Evolutionary conservation across 2,113 vertebrate species (phyloP), one percentile per base, ranked within the genome.

Genomic region (Willisornis vidua): DNA sequence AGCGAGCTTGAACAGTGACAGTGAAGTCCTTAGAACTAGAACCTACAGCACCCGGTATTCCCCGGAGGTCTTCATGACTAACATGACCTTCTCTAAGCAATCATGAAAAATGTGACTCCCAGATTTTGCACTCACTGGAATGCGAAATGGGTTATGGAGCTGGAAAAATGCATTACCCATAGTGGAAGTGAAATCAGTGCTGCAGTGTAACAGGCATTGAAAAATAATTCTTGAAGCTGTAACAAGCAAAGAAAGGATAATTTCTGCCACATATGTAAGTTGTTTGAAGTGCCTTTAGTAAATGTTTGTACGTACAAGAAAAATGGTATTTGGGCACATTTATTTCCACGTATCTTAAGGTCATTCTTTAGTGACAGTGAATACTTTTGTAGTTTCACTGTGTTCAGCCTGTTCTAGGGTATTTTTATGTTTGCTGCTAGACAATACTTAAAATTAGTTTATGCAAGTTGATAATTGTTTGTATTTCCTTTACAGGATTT

Each of bases 161-260:
- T 86, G 48, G 51, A 75, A 93, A 90, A 94, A 67, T 33, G 7
- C 35, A 73, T 74, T 95, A 41, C 37, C 55, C n/a, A 52, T 67
- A 81, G 37, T 41, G 87, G 49, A 89, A 78, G 22, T 59, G 88
- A 86, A 92, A 54, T 67, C 73, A 63, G 37, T 57, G 26, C 75
- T 4, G 5, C 57, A 88, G 20, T 49, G 43, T 73, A 90, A 25
- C 48, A 96, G 71, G 63, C 58, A 6, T 66, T 67, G 62, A 48
- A 82, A 73, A 92, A 43, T 73, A 88, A 66, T 87, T 96, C 68
- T 67, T 76, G 54, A 68, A 92, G 66, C 49, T 91, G 88, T 91
- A 14, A 12, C 45, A 90, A 87, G 58, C 9, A 76, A 90, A 78
- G 76, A 31, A 92, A 84, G 57, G 65, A 39, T 67, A 78, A 68